Evolutionary conservation across 2,797 vertebrate genomes (phyloP).

Genomic region (Lycodopsis pacificus): DNA sequence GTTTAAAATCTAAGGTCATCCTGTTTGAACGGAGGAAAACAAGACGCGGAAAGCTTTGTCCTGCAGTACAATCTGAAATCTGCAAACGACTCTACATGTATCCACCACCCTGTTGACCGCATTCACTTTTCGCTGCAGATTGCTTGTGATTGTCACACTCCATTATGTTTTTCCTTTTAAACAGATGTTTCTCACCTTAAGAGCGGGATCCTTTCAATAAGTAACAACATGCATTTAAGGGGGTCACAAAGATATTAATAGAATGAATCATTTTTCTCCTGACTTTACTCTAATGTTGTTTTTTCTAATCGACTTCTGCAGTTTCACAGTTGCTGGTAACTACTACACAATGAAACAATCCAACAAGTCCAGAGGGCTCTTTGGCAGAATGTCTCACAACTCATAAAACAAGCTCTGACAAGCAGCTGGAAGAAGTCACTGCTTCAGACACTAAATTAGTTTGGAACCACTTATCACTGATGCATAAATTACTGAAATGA

Average conservation of each 20-base stretch:
- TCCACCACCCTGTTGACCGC: not conserved
- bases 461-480: not conserved
- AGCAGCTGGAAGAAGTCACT: not conserved
- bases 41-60: not conserved
- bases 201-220: not conserved
- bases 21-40: conserved; percentile 5
- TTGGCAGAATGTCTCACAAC: not conserved
- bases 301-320: not conserved
- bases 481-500: not conserved
- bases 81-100: not conserved
- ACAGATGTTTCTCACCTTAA: not conserved
- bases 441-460: not conserved
- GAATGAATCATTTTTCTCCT: not conserved
- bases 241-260: not conserved
- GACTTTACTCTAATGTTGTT: not conserved
- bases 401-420: not conserved
- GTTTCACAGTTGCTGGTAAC: not conserved
- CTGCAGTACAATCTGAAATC: not conserved
- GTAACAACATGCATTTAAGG: not conserved
- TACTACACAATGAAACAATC: not conserved
- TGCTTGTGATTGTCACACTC: not conserved
- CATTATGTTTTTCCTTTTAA: not conserved
- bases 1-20: not conserved
- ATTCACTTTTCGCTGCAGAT: not conserved
- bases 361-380: not conserved